Conservation (phyloP, 2,113 vertebrate species). For the Pardalotus punctatus region DNA sequence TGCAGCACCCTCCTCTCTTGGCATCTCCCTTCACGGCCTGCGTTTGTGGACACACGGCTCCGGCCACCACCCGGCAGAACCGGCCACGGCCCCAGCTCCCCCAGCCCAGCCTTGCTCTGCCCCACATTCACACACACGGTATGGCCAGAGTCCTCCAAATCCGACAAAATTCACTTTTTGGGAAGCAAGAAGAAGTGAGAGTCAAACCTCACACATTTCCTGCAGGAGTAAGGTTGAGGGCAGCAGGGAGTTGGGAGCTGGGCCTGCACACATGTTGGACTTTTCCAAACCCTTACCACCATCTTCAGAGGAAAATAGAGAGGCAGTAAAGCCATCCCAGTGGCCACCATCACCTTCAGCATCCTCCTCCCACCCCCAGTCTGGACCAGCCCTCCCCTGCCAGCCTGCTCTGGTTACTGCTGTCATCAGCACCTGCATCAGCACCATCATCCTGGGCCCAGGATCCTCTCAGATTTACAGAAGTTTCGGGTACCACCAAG, state of each 20-base stretch:
- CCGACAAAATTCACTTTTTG: not conserved
- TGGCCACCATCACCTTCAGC: not conserved
- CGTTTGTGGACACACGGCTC: not conserved
- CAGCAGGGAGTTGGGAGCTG: fast-evolving
- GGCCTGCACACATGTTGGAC: not conserved
- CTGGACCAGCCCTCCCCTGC: not conserved
- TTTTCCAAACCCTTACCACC: not conserved
- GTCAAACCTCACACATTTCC: not conserved
- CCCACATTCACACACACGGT: not conserved
- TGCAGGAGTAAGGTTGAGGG: not conserved
- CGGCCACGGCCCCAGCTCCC: not conserved
- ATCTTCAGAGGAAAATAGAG: not conserved
- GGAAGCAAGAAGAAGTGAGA: not conserved
- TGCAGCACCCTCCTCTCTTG: not conserved
- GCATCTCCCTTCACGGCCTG: not conserved
- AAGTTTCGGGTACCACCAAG: not conserved
- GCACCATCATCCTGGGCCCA: too few relatives aligned
- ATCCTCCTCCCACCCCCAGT: not conserved
- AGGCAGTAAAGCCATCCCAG: not conserved
- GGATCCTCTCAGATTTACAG: not conserved
- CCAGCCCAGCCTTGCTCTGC: not conserved
- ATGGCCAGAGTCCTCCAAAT: not conserved
- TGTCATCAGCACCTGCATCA: not conserved
- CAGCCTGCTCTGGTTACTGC: not conserved
- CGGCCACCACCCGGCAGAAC: not conserved